Percentiles rank a stretch among this genome's conserved stretches.
Evolutionary conservation across 2,113 vertebrate genomes (phyloP).

Genomic region (Verasper variegatus): DNA sequence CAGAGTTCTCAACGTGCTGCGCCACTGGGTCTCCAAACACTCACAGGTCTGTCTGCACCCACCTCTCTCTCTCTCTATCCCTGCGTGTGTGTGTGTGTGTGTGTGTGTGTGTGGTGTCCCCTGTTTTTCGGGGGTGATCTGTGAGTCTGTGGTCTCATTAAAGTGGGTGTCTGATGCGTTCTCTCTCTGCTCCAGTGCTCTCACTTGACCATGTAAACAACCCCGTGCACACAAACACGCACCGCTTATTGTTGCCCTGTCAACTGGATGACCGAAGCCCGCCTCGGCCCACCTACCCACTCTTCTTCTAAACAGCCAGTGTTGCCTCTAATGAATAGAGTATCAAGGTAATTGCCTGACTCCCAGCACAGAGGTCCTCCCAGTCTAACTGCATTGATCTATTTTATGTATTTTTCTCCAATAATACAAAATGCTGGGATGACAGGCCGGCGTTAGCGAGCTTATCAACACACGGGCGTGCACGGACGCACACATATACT

Average conservation of each 20-base stretch:
- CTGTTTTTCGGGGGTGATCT: slow-evolving; percentile 4
- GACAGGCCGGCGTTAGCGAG: slow-evolving; percentile 34
- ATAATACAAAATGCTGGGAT: slow-evolving; percentile 58
- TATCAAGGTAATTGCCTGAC: slow-evolving; percentile 62
- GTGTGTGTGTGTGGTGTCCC: not conserved
- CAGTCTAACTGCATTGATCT: slow-evolving; percentile 68
- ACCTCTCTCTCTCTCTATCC: too few species aligned
- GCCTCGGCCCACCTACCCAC: slow-evolving; percentile 23
- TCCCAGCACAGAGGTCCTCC: slow-evolving; percentile 41
- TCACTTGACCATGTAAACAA: slow-evolving; percentile 47
- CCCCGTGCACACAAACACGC: slow-evolving; percentile 32
- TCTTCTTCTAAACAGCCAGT: slow-evolving; percentile 30
- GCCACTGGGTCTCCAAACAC: slow-evolving; percentile 99
- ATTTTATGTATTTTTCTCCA: slow-evolving; percentile 66
- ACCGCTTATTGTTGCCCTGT: slow-evolving; percentile 22
- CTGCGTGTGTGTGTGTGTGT: not conserved
- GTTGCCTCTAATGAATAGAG: slow-evolving; percentile 65
- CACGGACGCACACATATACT: slow-evolving; percentile 14
- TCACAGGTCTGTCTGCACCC: slow-evolving; percentile 87
- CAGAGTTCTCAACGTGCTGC: slow-evolving; percentile 96
- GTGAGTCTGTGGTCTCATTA: slow-evolving; percentile 68
- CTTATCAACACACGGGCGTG: slow-evolving; percentile 49
- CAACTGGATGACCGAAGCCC: slow-evolving; percentile 17
- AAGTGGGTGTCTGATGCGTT: slow-evolving; percentile 39
- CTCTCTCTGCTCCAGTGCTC: slow-evolving; percentile 48